These are phyloP conservation scores for Agonopterix alstromeriana DNA, from an alignment of 2,888 invertebrate genomes.

Conservation along the genomic window DNA sequence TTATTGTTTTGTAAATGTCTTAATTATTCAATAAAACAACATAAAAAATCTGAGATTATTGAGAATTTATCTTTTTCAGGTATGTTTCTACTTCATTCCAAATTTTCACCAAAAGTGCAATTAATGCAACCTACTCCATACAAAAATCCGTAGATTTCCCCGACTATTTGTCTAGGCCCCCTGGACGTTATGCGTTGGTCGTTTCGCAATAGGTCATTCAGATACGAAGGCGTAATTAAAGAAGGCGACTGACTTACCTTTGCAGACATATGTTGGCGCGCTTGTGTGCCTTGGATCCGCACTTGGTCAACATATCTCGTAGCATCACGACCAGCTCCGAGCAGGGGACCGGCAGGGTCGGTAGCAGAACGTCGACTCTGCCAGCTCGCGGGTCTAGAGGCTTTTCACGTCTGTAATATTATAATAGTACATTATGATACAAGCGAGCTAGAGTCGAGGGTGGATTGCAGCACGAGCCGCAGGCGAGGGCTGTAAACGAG, in stretches of 20 bases:
- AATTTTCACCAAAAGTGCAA: no score
- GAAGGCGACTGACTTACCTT: slow-evolving; percentile 31
- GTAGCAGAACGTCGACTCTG: slow-evolving; percentile 83
- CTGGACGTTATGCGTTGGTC: background rate
- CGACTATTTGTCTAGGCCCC: background rate
- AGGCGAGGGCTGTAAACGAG: no score
- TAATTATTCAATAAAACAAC: no score
- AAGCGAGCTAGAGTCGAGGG: no score
- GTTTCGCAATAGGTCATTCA: background rate
- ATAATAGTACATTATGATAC: background rate
- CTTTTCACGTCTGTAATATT: slow-evolving; percentile 7
- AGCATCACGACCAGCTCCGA: slow-evolving; percentile 73
- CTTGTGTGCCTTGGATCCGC: slow-evolving; percentile 68
- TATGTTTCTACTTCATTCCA: no score
- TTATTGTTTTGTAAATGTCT: no score
- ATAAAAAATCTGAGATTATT: no score
- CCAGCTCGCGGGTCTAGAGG: slow-evolving; percentile 88
- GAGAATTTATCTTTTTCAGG: no score
- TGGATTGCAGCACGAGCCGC: no score
- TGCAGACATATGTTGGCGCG: slow-evolving; percentile 72
- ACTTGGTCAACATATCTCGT: slow-evolving; percentile 60
- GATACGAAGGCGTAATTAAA: no score
- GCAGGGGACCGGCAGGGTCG: slow-evolving; percentile 81
- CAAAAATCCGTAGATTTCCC: no score
- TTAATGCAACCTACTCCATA: no score